Base-by-base conservation (phyloP, 2,797 vertebrate species). In the Lepilemur septentrionalis region DNA sequence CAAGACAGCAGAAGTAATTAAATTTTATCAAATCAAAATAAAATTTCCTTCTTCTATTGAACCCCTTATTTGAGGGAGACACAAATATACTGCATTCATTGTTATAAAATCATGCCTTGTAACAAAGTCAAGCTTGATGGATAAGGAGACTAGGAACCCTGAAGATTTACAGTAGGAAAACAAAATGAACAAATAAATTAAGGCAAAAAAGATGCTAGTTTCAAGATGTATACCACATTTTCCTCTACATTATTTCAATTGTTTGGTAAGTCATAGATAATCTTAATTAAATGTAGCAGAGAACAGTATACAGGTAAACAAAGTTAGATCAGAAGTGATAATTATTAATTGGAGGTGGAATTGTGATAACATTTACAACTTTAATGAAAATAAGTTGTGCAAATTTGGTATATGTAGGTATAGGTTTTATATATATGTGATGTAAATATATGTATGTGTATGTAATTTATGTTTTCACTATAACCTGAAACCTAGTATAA, bases 1-100 rank as follows among this genome's bases (percentile, higher is more conserved):
- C 9, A 87, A 97, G 86, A 82, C 2, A 13, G 65, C 65, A 96
- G 57, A 67, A 38, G 70, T 97, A 96, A 98, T 97, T 97, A 94
- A 92, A 97, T 97, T 95, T 97, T 94, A 12, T 73, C 48, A 50
- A 95, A 92, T 1, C 91, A 93, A 78, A 93, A 91, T 85, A 65
- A 92, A 97, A 94, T 88, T 61, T 67, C 0, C 1, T 80, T 94
- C 0, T 72, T 95, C 70, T 69, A 72, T 50, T 94, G 11, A 69
- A 61, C 15, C 18, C 52, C 0, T 63, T 23, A 88, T 80, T 57
- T 0, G 28, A 55, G 25, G n/a, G 0, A 0, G 18, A 15, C 1
- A 83, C 25, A 52, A 4, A 75, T 89, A 83, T 20, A 41, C 52
- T 25, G 9, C 63, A 50, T 20, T 95, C 25, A 52, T 48, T 92